Conservation (phyloP, 2,888 invertebrate species). For the Perizoma affinitatum region DNA sequence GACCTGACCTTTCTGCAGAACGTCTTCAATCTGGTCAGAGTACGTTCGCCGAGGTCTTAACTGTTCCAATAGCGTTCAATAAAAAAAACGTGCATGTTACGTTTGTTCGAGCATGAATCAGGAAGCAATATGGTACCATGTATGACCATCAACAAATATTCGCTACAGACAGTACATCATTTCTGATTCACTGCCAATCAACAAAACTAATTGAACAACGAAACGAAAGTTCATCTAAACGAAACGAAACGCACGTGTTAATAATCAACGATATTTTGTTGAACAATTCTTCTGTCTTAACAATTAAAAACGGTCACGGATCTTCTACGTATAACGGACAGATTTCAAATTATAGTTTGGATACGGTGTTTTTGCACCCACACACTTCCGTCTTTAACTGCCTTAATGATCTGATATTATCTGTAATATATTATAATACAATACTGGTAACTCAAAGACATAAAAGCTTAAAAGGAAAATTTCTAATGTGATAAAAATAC, state of each 20-base stretch:
- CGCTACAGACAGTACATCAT: conserved; percentile 15
- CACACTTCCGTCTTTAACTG: conserved; percentile 79
- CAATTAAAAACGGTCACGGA: conserved; percentile 77
- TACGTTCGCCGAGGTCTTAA: too few species aligned
- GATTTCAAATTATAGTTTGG: conserved; percentile 82
- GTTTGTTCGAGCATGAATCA: background rate
- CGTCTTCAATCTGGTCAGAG: too few species aligned
- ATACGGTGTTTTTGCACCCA: conserved; percentile 82
- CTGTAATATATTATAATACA: conserved; percentile 45
- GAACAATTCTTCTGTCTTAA: conserved; percentile 72
- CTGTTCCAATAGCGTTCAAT: too few species aligned
- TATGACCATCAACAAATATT: conserved; percentile 14
- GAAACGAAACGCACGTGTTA: conserved; percentile 73
- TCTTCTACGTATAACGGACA: conserved; percentile 59
- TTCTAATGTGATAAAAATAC: too few species aligned
- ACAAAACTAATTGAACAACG: conserved; percentile 29
- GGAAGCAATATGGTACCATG: conserved; percentile 7
- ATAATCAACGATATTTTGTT: conserved; percentile 73
- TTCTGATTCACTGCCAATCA: conserved; percentile 27
- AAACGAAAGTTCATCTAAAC: conserved; percentile 65
- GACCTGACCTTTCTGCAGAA: too few species aligned
- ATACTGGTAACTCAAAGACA: too few species aligned
- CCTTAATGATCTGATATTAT: conserved; percentile 76
- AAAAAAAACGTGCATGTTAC: too few species aligned
- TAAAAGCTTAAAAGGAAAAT: too few species aligned